Evolutionary conservation across 2,888 invertebrate genomes (phyloP), one percentile per base, ranked within the genome.

Genomic region (Tridacna crocea): DNA sequence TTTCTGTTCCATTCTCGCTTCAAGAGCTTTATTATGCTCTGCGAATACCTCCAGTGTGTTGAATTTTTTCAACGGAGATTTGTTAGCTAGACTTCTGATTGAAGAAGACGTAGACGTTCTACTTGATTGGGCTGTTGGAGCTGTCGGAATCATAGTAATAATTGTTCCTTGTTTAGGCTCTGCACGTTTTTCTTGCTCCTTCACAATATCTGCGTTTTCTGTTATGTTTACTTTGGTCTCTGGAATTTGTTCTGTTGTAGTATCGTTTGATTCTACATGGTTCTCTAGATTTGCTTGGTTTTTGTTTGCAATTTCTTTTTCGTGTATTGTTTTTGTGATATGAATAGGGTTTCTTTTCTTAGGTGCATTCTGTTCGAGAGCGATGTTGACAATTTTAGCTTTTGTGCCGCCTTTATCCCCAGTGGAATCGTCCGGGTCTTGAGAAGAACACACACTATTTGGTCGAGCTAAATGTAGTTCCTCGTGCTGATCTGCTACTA

Each of bases 21-120:
- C 80, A 6, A 36, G 48, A 19, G 55, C 51, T 63, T 63, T 72
- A 6, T 65, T 24, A 48, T 72, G 61, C 79, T 87, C 87, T 19
- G 84, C 82, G 76, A 87, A 87, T 55, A 87, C 87, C 80, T 87
- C 87, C 19, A 87, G 68, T 36, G 48, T 87, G 63, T 87, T 87
- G 68, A 87, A 87, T 68, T 72, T 84, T 27, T 84, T 82, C 47
- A 87, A 66, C 13, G 80, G 77, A 48, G 79, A 76, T 80, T 82
- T 83, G 15, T 85, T 82, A n/a, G 60, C 58, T 46, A 68, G 75
- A n/a, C 75, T 74, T 24, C 66, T 48, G 11, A 73, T 70, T 12
- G 80, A 82, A 12, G 82, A 73, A 24, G 76, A 82, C 2, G 82
- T 72, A 0, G 77, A 66, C 8, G 82, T 63, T 22, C 78, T 75